Evolutionary conservation across 2,888 invertebrate species (phyloP).

Genomic region (Zhuqinia jingwanae): DNA sequence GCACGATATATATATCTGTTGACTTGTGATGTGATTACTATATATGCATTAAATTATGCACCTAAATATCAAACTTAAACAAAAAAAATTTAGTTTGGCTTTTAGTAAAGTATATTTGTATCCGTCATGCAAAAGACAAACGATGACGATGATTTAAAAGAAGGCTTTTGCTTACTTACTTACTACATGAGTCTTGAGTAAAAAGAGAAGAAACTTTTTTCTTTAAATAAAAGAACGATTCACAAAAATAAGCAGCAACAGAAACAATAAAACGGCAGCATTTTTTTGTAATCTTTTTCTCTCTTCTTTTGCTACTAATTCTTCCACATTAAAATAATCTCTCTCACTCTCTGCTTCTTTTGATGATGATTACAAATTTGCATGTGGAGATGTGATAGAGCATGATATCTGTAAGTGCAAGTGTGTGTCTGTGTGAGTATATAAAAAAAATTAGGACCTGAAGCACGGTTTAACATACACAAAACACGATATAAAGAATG

Average conservation of each 20-base stretch:
- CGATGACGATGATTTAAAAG: background rate
- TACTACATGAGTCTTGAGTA: background rate
- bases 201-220: background rate
- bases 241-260: slow-evolving; percentile 21
- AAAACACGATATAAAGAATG: slow-evolving; percentile 21
- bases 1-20: slow-evolving; percentile 13
- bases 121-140: slow-evolving; percentile 27
- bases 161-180: slow-evolving; percentile 39
- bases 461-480: background rate
- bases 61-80: slow-evolving; percentile 17
- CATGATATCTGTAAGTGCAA: no score
- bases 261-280: slow-evolving; percentile 12
- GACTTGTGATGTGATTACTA: background rate
- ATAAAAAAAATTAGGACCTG: background rate
- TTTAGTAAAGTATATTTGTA: background rate
- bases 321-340: slow-evolving; percentile 40
- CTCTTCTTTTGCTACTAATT: slow-evolving; percentile 16
- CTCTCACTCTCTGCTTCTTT: slow-evolving; percentile 22
- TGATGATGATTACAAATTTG: slow-evolving; percentile 48
- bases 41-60: background rate
- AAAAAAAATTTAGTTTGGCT: background rate
- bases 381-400: slow-evolving; percentile 3
- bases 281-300: slow-evolving; percentile 22
- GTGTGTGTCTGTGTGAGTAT: background rate
- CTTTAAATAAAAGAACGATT: slow-evolving; percentile 33